A percentile compares a stretch with the other conserved stretches of the same genome.
Conservation (phyloP, 2,888 invertebrate genomes). For the Tetragnatha montana region DNA sequence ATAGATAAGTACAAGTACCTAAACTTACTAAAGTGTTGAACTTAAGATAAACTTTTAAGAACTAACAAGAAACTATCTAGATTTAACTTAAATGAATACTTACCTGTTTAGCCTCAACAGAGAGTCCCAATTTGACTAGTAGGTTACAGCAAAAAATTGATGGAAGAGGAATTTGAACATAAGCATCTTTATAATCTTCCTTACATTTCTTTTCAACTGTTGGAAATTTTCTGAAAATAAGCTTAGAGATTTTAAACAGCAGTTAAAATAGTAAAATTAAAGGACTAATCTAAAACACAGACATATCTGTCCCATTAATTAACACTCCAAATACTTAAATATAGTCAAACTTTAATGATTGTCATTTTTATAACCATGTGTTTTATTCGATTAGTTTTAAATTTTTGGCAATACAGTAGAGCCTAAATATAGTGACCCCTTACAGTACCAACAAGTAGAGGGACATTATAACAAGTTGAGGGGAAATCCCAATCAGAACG, state of each 20-base stretch:
- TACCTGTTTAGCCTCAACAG: constrained; percentile 46
- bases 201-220: constrained; percentile 59
- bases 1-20: neutral
- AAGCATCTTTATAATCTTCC: constrained; percentile 8
- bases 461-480: no score
- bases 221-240: constrained; percentile 43
- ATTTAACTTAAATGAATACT: neutral
- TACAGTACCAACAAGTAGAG: no score
- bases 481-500: no score
- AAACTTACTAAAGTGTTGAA: neutral
- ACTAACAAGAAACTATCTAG: neutral
- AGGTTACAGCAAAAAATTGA: constrained; percentile 35
- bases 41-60: neutral
- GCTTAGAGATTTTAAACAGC: neutral
- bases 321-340: neutral
- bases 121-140: constrained; percentile 39
- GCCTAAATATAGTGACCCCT: no score
- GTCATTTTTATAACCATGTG: neutral
- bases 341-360: neutral
- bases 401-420: no score
- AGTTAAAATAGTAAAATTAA: neutral
- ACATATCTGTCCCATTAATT: neutral
- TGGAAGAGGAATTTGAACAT: constrained; percentile 33
- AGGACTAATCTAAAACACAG: neutral
- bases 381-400: neutral